Evolutionary conservation across 1,140 invertebrate genomes (phyloP), one percentile per base, ranked within the genome.

Genomic region (Asobara japonica): DNA sequence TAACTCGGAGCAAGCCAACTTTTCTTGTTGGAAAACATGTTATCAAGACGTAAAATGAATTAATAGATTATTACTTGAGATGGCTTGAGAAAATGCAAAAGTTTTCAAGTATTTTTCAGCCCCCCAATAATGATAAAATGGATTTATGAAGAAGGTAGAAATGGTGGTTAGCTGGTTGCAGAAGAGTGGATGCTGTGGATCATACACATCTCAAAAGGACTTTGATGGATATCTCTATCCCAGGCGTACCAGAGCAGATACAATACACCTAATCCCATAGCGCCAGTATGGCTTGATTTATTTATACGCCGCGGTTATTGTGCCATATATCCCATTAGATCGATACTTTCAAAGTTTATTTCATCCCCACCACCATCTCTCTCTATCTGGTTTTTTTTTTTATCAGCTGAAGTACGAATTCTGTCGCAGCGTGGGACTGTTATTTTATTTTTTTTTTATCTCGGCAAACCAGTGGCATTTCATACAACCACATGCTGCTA

Each of bases 131-230:
- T 56, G 51, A 27, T 56, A 27, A 22, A 56, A 56, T 56, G 51
- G 22, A 56, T 56, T 56, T 56, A 56, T 56, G 22, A 56, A 56
- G 22, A 22, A 25, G 18, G 51, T 25, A 3, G 51, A 13, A 56
- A 25, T 6, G 5, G 8, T 22, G 51, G 51, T 56, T 27, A 22
- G 51, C 18, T 22, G n/a, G 25, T 11, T 25, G 11, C 51, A 22
- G 51, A 56, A 56, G 51, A 66, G 71, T 62, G 29, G 64, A 66
- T 65, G 66, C 60, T 66, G 45, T 72, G 71, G 62, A 67, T 66
- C 67, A 66, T 61, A 56, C 48, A 72, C 64, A 66, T 64, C 60
- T 69, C 36, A 41, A 48, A 66, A 38, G 27, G 48, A 72, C 71
- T 66, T 56, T 56, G 62, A 72, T 72, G 62, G 48, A 72, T 72